Evolutionary conservation across 2,797 vertebrate species (phyloP), one percentile per base, ranked within the genome.

Genomic region (Dryobates pubescens): DNA sequence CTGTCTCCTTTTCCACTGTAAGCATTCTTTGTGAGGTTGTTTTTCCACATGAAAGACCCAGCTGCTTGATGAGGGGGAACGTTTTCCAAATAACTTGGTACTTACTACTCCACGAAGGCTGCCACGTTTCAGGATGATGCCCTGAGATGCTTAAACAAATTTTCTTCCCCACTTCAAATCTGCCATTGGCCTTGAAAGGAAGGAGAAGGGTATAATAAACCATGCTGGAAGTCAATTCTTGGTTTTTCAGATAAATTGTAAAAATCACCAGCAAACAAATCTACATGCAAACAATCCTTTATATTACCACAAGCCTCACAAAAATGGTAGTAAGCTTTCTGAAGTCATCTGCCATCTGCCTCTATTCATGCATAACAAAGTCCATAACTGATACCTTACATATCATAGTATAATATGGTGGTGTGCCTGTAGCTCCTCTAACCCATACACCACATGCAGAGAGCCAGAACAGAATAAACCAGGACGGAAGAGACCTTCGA

Each of bases 51-150:
- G 75, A 34, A 93, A 77, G 22, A 82, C 23, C 27, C 49, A 65
- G 4, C 34, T 76, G 53, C 38, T 88, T 86, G 45, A 70, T 1
- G 1, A 51, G 8, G 9, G 13, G 17, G 18, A 89, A 84, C 16
- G 34, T 69, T 86, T 84, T 77, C 81, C 64, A 62, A 58, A 43
- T 43, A 93, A 86, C 26, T 82, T 82, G 69, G 88, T 96, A 99
- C 99, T 98, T 96, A 99, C 99, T 99, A 89, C 99, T 99, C 99
- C 99, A 99, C 3, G 99, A 99, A 15, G 99, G 99, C 94, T 99
- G 99, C 99, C 99, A 99, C 22, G 99, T 99, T 98, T 99, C 99
- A 77, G 99, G 99, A 96, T 99, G 99, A 96, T 99, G 99, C 73
- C 99, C 99, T 88, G 99, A 99, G 97, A 99, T 99, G 96, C 99